Evolutionary conservation across 2,888 invertebrate genomes (phyloP), one percentile per base, ranked within the genome.

Genomic region (Ceraclea dissimilis): DNA sequence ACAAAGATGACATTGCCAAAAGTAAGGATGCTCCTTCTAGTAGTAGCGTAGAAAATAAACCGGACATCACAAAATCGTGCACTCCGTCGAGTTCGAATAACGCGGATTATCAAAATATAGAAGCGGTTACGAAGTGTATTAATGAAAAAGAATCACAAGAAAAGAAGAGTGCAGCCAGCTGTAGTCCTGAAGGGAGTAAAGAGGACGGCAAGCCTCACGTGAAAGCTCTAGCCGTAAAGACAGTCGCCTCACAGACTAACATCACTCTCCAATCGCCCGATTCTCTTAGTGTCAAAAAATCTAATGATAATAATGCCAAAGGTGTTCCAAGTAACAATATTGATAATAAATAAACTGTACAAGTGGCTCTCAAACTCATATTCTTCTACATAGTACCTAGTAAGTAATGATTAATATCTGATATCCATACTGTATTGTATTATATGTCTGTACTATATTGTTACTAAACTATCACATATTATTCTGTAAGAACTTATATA

Each of bases 181-280:
- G n/a, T n/a, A 17, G 16, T 43, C 31, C 51, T 13, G 51, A 51
- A 8, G 31, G 34, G 10, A 39, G 51, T 22, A 19, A 39, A 13
- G 49, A 49, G 16, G 49, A 26, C 13, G 49, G 48, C 20, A 49
- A 57, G 16, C 43, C 54, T 47, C 55, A 48, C 19, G 43, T 58
- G 33, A 61, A 58, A 51, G 56, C 54, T 20, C 47, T 57, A 26
- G 60, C 55, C 16, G 62, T 62, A 49, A 62, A 62, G 49, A 73
- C 72, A 31, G 72, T 72, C 58, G 73, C 69, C 60, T 72, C 74
- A 60, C 75, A 75, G 69, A 74, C 75, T 60, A 72, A 71, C 63
- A 72, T 75, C 67, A 75, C 75, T 31, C 71, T 74, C 57, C 75
- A 73, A 67, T 70, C 73, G 64, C 74, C 62, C 19, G 60, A 61